phyloP scores from a whole-genome alignment of 2,113 vertebrate genomes.

The Sardina pilchardus region DNA sequence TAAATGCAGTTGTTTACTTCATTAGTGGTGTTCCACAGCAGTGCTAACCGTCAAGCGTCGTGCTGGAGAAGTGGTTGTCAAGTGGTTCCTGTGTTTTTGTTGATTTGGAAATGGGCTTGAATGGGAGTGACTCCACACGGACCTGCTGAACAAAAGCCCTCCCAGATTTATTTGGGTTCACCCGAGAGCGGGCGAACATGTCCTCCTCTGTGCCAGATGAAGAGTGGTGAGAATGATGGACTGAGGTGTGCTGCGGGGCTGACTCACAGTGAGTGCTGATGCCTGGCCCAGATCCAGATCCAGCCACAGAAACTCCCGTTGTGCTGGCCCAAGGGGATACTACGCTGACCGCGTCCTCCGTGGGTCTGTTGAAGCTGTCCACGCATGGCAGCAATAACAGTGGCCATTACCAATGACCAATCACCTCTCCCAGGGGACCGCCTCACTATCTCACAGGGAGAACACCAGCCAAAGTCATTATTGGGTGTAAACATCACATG shows the following conservation, averaged over 20 bases:
- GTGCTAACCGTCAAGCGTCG: too few species aligned
- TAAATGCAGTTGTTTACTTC: too few species aligned
- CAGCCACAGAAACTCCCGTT: neutral
- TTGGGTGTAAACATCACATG: neutral
- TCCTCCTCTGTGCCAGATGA: neutral
- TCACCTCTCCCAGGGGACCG: neutral
- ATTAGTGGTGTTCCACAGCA: too few species aligned
- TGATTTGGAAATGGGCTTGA: too few species aligned
- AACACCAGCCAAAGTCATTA: neutral
- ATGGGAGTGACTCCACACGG: too few species aligned
- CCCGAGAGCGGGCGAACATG: neutral
- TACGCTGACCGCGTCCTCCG: neutral
- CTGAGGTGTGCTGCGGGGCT: neutral
- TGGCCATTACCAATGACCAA: neutral
- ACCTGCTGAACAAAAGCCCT: too few species aligned
- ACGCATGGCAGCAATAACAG: neutral
- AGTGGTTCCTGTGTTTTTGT: too few species aligned
- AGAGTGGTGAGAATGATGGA: neutral
- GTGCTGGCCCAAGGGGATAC: neutral
- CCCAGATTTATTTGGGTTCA: too few species aligned
- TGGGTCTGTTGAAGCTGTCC: neutral
- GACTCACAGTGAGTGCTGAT: neutral
- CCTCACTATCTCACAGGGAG: neutral
- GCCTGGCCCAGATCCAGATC: neutral
- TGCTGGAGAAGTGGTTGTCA: too few species aligned